Evolutionary conservation across 1,140 invertebrate species (phyloP).

Genomic region (Drosophila ercepeae): DNA sequence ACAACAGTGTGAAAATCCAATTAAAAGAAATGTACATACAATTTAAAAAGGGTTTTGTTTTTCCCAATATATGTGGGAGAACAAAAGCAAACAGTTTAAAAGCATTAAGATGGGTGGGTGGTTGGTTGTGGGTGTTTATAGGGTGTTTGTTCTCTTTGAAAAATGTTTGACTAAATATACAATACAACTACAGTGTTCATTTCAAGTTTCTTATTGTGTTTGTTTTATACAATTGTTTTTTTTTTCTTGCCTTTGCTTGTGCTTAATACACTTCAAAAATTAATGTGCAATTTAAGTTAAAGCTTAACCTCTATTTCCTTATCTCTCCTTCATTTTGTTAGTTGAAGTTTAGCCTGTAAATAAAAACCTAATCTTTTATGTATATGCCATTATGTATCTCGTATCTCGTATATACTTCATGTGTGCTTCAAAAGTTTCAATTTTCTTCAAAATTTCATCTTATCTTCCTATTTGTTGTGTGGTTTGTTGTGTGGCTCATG

Average conservation of each 20-base stretch:
- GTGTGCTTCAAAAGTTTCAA: slow-evolving; percentile 64
- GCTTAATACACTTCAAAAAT: slow-evolving; percentile 79
- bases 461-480: not conserved
- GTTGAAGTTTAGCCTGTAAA: slow-evolving; percentile 63
- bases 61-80: slow-evolving; percentile 13
- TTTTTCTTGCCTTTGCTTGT: slow-evolving; percentile 63
- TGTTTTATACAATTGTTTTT: slow-evolving; percentile 62
- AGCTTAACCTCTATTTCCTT: slow-evolving; percentile 62
- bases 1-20: slow-evolving; percentile 77
- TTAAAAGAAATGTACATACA: slow-evolving; percentile 74
- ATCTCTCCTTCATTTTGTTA: slow-evolving; percentile 43
- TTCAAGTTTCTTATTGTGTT: slow-evolving; percentile 40
- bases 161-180: slow-evolving; percentile 71
- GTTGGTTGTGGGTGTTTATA: slow-evolving; percentile 10
- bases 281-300: slow-evolving; percentile 79
- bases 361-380: slow-evolving; percentile 66
- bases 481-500: no score
- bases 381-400: slow-evolving; percentile 39
- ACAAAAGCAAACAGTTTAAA: slow-evolving; percentile 70
- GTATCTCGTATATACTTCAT: slow-evolving; percentile 55
- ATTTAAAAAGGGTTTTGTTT: slow-evolving; percentile 60
- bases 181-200: slow-evolving; percentile 71
- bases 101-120: slow-evolving; percentile 52
- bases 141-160: slow-evolving; percentile 49
- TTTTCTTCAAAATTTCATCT: slow-evolving; percentile 24